Evolutionary conservation across 2,888 invertebrate genomes (phyloP), one percentile per base, ranked within the genome.

Genomic region (Diplazon laetatorius): DNA sequence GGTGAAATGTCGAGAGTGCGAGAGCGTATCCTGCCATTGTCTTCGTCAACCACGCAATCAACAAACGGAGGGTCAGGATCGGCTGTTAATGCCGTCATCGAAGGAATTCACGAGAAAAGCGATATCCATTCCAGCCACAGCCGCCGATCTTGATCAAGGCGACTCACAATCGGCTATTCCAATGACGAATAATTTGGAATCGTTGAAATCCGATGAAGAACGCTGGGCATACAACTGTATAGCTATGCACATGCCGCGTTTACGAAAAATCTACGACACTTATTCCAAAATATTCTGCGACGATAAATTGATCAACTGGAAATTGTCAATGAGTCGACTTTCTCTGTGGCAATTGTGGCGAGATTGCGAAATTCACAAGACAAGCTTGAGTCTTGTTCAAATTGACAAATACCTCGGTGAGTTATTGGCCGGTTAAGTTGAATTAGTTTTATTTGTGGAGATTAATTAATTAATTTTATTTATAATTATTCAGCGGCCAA

Each of bases 311-410:
- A 71, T 78, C 1, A 62, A 76, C 1, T 80, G 81, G 35, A 55
- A 80, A 66, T 52, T 82, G 12, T 82, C 80, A 30, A 85, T 94
- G 82, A 92, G 92, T 76, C 91, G 93, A 57, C 83, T 94, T 39
- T 93, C 92, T 83, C 86, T 94, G 25, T 94, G 94, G 94, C 94
- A 94, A 85, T 88, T 94, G 22, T 93, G 93, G 88, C 91, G 92
- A 75, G 94, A 94, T 83, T 92, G 93, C 63, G 91, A 91, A 42
- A 86, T 94, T 65, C 91, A 92, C 69, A 88, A 91, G 35, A 92
- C 91, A 82, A 92, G 92, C 1, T 84, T 93, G 55, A 92, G 92
- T 14, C 88, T 94, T 3, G 90, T 92, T 1, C 92, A 93, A 65
- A 92, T 93, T 3, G 94, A 94, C 86, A 86, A 87, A 52, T 87